phyloP scores from a whole-genome alignment of 1,140 invertebrate genomes.

The Brachionus manjavacas region DNA sequence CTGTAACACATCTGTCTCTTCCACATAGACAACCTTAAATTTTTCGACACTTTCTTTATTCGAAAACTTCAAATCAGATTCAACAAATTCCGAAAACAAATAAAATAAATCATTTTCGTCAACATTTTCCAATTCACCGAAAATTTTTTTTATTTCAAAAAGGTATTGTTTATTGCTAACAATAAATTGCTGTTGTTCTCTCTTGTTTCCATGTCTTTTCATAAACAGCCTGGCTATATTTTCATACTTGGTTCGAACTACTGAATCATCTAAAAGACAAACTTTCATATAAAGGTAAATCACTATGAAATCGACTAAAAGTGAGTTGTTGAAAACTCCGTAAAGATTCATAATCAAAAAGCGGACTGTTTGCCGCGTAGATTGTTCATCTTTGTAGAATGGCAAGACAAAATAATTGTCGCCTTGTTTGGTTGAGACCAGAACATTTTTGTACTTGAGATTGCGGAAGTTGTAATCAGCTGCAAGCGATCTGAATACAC shows the following conservation, averaged over 20 bases:
- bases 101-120: neutral
- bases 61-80: neutral
- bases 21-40: neutral
- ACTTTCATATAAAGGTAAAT: conserved; percentile 12
- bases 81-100: neutral
- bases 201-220: neutral
- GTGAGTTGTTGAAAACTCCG: conserved; percentile 16
- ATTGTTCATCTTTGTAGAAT: conserved; percentile 17
- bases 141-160: neutral
- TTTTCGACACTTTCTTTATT: neutral
- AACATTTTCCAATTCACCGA: neutral
- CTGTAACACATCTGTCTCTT: neutral
- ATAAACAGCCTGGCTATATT: conserved; percentile 1
- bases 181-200: neutral
- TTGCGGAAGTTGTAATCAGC: conserved; percentile 18
- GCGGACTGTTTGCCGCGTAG: conserved; percentile 3
- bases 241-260: conserved; percentile 6
- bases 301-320: neutral
- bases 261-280: neutral
- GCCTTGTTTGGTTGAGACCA: neutral
- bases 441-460: conserved; percentile 25
- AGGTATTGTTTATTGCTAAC: neutral
- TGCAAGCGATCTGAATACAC: neutral
- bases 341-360: conserved; percentile 17
- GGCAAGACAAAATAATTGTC: neutral